Conservation (phyloP, 1,140 invertebrate species). For the Anastrepha ludens region DNA sequence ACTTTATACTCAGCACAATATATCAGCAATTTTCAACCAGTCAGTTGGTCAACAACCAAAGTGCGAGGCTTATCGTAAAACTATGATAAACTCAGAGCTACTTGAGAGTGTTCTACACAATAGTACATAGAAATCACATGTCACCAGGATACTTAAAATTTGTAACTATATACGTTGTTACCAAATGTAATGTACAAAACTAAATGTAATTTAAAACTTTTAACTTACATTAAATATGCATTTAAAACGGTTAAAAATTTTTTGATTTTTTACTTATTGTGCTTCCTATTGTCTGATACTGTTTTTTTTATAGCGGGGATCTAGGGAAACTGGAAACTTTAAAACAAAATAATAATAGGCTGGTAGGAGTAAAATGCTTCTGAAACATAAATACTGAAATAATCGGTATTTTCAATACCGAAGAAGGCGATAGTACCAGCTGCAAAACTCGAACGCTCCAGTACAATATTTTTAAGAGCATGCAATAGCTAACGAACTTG, state of each 20-base stretch:
- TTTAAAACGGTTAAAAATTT: constrained; percentile 9
- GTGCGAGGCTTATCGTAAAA: constrained; percentile 7
- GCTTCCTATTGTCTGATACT: too few species aligned
- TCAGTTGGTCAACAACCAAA: not conserved
- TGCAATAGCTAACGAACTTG: too few species aligned
- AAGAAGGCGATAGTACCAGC: too few species aligned
- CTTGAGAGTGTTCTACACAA: not conserved
- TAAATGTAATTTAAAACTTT: constrained; percentile 38
- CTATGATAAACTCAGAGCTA: constrained; percentile 21
- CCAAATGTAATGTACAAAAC: constrained; percentile 45
- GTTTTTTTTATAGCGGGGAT: too few species aligned
- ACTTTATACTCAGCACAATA: constrained; percentile 16
- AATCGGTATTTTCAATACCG: too few species aligned
- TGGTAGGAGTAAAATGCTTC: too few species aligned
- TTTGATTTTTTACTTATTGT: not conserved
- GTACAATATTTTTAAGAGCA: too few species aligned
- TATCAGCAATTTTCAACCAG: not conserved
- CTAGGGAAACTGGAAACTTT: too few species aligned
- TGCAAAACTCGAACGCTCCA: too few species aligned
- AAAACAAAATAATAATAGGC: too few species aligned
- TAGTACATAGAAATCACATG: too few species aligned
- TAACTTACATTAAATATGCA: constrained; percentile 33
- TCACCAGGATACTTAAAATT: not conserved
- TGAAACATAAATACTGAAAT: too few species aligned
- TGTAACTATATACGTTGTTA: constrained; percentile 21